Evolutionary conservation across 2,888 invertebrate genomes (phyloP).

Genomic region (Clepsis dumicolana): DNA sequence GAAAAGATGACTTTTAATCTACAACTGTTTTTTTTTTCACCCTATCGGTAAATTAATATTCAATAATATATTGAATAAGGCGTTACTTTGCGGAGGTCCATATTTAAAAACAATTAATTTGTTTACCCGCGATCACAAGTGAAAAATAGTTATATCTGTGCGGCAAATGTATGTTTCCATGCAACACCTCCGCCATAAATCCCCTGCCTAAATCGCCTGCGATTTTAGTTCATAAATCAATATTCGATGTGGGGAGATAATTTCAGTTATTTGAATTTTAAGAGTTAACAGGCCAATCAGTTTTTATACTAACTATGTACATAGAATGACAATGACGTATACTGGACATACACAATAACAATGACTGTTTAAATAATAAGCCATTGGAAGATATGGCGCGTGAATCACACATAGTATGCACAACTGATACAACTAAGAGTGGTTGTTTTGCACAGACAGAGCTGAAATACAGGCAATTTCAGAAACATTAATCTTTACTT

Average conservation of each 20-base stretch:
- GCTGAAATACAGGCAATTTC: constrained; percentile 1
- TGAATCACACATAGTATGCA: constrained; percentile 6
- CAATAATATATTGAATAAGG: no score
- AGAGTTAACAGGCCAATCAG: no score
- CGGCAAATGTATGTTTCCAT: no score
- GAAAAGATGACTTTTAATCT: background rate
- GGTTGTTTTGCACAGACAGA: background rate
- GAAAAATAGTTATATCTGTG: no score
- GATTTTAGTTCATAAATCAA: no score
- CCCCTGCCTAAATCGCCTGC: no score
- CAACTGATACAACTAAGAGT: constrained; percentile 5
- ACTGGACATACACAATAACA: background rate
- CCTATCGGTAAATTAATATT: background rate
- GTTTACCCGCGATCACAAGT: no score
- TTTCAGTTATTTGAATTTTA: no score
- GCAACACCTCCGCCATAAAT: no score
- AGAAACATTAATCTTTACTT: background rate
- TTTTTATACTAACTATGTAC: background rate
- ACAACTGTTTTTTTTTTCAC: background rate
- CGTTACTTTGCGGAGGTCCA: no score
- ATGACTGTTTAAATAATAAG: background rate
- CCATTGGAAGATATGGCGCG: background rate
- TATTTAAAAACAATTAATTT: no score
- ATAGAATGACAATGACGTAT: background rate
- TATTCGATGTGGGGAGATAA: no score